A percentile compares a stretch with the other conserved stretches of the same genome.
These are phyloP conservation scores for Macrophya alboannulata DNA, from an alignment of 2,888 invertebrate genomes.

Conservation along the genomic window DNA sequence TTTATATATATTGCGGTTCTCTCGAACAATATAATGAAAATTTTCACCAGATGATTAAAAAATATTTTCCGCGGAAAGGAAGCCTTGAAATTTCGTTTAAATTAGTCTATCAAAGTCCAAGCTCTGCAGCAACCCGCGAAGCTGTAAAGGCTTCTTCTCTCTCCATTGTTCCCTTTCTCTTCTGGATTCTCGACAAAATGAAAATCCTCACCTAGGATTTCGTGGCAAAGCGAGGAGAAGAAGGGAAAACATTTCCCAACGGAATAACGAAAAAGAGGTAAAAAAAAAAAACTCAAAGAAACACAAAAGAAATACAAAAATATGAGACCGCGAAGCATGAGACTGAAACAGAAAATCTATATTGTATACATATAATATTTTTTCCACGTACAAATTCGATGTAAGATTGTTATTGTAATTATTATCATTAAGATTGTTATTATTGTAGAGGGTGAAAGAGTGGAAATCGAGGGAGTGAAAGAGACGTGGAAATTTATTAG, in stretches of 20 bases:
- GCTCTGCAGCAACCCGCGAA: conserved; percentile 6
- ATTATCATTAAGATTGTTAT: not conserved
- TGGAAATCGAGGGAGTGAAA: not conserved
- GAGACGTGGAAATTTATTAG: conserved; percentile 12
- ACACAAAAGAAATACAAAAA: no score
- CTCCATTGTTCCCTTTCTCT: conserved; percentile 11
- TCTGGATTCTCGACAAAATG: conserved; percentile 22
- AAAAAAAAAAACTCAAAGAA: not conserved
- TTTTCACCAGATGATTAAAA: not conserved
- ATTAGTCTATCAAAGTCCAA: conserved; percentile 49
- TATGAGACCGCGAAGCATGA: not conserved
- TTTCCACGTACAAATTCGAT: not conserved
- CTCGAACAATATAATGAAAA: not conserved
- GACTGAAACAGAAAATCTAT: not conserved
- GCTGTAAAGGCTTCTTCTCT: conserved; percentile 38
- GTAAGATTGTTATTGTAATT: not conserved
- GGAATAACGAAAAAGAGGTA: not conserved
- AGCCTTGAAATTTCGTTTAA: conserved; percentile 41
- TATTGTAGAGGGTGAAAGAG: not conserved
- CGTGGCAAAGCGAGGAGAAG: not conserved
- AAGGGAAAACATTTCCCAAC: not conserved
- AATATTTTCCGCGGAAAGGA: conserved; percentile 26
- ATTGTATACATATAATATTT: not conserved
- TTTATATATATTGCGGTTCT: not conserved
- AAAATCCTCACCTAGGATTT: conserved; percentile 29